Base-by-base conservation (phyloP, 1,140 invertebrate species). In the Leptinotarsa texana region DNA sequence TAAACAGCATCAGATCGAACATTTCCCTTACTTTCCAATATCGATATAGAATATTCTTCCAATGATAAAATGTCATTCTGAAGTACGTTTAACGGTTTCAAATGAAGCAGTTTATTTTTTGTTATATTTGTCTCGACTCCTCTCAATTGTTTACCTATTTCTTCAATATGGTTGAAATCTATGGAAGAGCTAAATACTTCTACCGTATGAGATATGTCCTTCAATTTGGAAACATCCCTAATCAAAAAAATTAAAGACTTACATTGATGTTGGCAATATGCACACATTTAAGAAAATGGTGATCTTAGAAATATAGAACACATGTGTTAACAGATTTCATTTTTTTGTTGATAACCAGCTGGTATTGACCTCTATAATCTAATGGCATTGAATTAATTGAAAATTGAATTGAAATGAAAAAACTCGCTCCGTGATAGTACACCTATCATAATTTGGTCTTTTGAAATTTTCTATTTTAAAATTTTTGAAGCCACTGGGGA, bases 1-100 rank as follows among this genome's bases (percentile, higher is more conserved):
- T 67, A 67, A 8, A 67, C 22, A 24, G 24, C 24, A 27, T 67
- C 65, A 42, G 21, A 67, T 67, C 33, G 24, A 33, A 67, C 65
- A 27, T 65, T 65, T 13, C n/a, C 65, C n/a, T 24, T 24, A 42
- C 24, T 27, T 24, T 42, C 18, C 51, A 18, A 57, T 67, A 27
- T 27, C n/a, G 65, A 24, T 42, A 67, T 24, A 13, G 65, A 24
- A n/a, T 22, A 15, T 17, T 24, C 24, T 3, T 17, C 1, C 42
- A 67, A 17, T 24, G 24, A 17, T 13, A n/a, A 67, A n/a, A 67
- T 27, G n/a, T 67, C 65, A 67, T 67, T 67, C 24, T 33, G 24
- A 24, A 24, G 18, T 67, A 22, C 6, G n/a, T 27, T 24, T 17
- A 67, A 27, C n/a, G 65, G 65, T 24, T 67, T 67, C n/a, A 67